These are phyloP conservation scores for Pyrgus malvae DNA, from an alignment of 2,888 invertebrate genomes.

Conservation along the genomic window DNA sequence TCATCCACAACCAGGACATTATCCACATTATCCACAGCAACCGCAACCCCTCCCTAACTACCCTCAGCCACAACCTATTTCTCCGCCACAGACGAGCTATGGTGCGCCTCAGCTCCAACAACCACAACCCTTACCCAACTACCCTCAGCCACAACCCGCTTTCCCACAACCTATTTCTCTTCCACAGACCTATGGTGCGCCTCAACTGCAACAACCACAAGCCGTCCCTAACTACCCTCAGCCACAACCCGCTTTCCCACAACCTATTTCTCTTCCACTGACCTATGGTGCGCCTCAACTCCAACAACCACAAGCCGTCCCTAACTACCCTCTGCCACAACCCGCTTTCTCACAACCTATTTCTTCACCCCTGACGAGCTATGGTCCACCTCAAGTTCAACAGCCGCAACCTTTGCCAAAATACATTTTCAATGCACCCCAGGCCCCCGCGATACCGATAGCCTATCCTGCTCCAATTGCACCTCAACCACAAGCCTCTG, in stretches of 20 bases:
- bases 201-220: slow-evolving; percentile 30
- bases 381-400: not conserved
- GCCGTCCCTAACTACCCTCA: slow-evolving; percentile 10
- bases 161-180: slow-evolving; percentile 35
- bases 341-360: slow-evolving; percentile 21
- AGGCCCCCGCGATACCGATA: slow-evolving; percentile 18
- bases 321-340: slow-evolving; percentile 23
- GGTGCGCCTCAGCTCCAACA: slow-evolving; percentile 33
- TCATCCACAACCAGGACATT: slow-evolving; percentile 31
- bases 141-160: slow-evolving; percentile 34
- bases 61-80: slow-evolving; percentile 19
- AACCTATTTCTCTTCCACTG: slow-evolving; percentile 12
- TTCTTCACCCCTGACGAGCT: not conserved
- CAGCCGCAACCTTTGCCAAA: slow-evolving; percentile 14
- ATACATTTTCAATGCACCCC: slow-evolving; percentile 23
- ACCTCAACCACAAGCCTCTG: slow-evolving; percentile 28
- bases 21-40: slow-evolving; percentile 29
- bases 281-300: not conserved
- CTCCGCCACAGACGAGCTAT: too few relatives aligned
- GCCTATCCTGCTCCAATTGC: slow-evolving; percentile 27
- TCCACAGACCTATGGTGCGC: too few relatives aligned
- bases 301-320: slow-evolving; percentile 7
- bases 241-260: slow-evolving; percentile 23
- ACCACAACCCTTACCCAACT: slow-evolving; percentile 31
- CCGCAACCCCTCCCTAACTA: slow-evolving; percentile 23